phyloP scores from a whole-genome alignment of 2,113 vertebrate genomes.

The Spea bombifrons region DNA sequence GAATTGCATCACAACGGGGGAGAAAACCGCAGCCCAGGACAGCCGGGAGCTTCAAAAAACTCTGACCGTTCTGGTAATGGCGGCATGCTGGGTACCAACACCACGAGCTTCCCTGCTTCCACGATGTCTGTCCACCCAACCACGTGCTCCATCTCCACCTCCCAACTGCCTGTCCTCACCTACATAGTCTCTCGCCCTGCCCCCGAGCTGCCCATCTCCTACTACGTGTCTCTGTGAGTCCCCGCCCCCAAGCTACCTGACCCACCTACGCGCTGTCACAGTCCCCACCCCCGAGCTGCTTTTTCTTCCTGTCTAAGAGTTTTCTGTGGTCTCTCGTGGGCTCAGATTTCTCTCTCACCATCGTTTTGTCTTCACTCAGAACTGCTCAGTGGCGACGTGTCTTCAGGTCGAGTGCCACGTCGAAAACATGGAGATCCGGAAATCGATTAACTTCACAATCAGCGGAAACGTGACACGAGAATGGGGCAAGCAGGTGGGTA shows the following conservation, averaged over 20 bases:
- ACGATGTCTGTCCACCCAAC: background rate
- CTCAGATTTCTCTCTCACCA: background rate
- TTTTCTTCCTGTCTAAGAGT: too few relatives aligned
- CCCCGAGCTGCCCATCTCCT: too few relatives aligned
- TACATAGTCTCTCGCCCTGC: too few relatives aligned
- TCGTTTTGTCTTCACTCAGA: background rate
- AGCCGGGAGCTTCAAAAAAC: background rate
- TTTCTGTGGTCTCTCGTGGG: too few relatives aligned
- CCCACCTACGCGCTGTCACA: too few relatives aligned
- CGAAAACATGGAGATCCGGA: background rate
- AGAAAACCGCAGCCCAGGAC: background rate
- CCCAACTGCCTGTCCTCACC: too few relatives aligned
- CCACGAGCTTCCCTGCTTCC: too few relatives aligned
- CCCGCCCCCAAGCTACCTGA: too few relatives aligned
- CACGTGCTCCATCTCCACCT: background rate
- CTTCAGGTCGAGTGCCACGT: slow-evolving; percentile 8
- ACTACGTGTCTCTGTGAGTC: too few relatives aligned
- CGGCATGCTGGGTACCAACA: background rate
- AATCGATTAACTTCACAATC: slow-evolving; percentile 16
- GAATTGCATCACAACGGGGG: background rate
- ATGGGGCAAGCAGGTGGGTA: slow-evolving; percentile 14
- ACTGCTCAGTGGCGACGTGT: slow-evolving; percentile 22
- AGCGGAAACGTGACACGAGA: slow-evolving; percentile 2
- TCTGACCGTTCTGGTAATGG: slow-evolving; percentile 13
- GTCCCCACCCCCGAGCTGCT: too few relatives aligned